Evolutionary conservation across 2,888 invertebrate genomes (phyloP), one percentile per base, ranked within the genome.

Genomic region (Lepetodrilus schrolli): DNA sequence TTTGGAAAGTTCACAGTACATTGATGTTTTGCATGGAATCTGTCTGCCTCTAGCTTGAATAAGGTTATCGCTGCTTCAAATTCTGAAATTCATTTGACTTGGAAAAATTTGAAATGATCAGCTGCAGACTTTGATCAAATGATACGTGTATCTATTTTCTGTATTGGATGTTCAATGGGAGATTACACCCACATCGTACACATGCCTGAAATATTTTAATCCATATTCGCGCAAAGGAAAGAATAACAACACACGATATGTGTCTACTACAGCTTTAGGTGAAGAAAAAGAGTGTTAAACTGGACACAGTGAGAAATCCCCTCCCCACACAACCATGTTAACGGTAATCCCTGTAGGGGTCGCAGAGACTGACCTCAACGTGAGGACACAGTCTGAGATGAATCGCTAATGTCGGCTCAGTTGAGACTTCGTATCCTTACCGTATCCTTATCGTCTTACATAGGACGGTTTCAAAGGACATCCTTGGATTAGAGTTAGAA

Each of bases 201-300:
- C 43, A 43, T 43, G 17, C 43, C 17, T 43, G 43, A 43, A 17
- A 0, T 43, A 58, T 58, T n/a, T 58, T 4, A 58, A 58, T 30
- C 34, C 34, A 8, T 17, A 30, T 58, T 58, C n/a, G n/a, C 30
- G 30, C n/a, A 30, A 58, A 58, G 34, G n/a, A n/a, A 34, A 7
- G 34, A 30, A 58, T 58, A 17, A 58, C 58, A 58, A 58, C n/a
- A 58, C 58, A 58, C 17, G 34, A 30, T 58, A 58, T 58, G 30
- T 30, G 13, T 30, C 34, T 58, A 58, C 26, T 30, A 13, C 58
- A 17, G 34, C 26, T 34, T n/a, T n/a, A n/a, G n/a, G n/a, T 58
- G 34, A 58, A 34, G 7, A 34, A 13, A n/a, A 7, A 58, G 34
- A 58, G 30, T 58, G 58, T 58, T 58, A 58, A 58, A 26, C 26